Percentiles rank a stretch among this genome's conserved stretches.
These are phyloP conservation scores for Drosophila fulvimacula DNA, from an alignment of 2,888 invertebrate species.

Conservation along the genomic window DNA sequence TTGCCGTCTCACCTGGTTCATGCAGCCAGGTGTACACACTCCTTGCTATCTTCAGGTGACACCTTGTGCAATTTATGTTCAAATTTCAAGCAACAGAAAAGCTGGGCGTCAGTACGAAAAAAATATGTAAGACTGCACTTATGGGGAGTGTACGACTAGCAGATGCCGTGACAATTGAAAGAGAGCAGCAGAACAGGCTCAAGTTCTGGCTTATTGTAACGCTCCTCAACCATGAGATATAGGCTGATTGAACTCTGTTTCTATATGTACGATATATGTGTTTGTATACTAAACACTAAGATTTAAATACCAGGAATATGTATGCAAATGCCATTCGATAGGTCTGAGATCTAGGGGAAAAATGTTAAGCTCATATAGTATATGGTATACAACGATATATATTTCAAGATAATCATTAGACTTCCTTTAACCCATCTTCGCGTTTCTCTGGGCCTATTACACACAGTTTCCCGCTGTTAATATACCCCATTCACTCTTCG, in stretches of 20 bases:
- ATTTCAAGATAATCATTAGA: neutral
- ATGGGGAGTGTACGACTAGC: neutral
- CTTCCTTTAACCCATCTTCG: neutral
- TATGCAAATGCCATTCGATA: too few relatives aligned
- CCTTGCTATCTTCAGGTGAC: conserved; percentile 69
- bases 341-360: neutral
- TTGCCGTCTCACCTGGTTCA: conserved; percentile 44
- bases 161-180: neutral
- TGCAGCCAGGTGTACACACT: conserved; percentile 35
- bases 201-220: too few relatives aligned
- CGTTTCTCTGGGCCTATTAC: neutral
- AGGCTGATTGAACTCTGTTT: neutral
- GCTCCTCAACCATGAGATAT: neutral
- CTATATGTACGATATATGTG: neutral
- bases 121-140: neutral
- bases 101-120: conserved; percentile 35
- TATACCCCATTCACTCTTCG: neutral
- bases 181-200: too few relatives aligned
- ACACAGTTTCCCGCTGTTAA: too few relatives aligned
- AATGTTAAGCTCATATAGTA: neutral
- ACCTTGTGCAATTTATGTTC: conserved; percentile 75
- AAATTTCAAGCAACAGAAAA: conserved; percentile 49
- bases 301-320: neutral
- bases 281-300: neutral
- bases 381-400: neutral